A percentile compares a stretch with the other conserved stretches of the same genome.
Conservation (phyloP, 2,888 invertebrate genomes). For the Troglohyphantes excavatus region DNA sequence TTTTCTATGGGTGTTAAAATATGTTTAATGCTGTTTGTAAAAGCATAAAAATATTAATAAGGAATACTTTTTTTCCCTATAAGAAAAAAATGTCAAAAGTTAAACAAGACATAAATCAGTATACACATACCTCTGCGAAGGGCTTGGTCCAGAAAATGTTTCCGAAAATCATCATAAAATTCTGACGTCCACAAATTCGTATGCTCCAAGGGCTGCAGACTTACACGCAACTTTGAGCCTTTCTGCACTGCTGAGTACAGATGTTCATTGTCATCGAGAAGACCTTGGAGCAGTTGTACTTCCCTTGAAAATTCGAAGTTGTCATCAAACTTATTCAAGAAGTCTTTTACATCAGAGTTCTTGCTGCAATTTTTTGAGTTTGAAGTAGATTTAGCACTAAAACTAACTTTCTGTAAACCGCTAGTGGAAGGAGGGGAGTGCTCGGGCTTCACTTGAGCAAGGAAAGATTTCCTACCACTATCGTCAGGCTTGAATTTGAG, state of each 20-base stretch:
- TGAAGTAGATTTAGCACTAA: background rate
- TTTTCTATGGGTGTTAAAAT: too few species aligned
- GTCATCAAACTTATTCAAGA: constrained; percentile 9
- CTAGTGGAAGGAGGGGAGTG: constrained; percentile 42
- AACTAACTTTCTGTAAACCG: constrained; percentile 13
- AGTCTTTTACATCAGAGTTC: constrained; percentile 2
- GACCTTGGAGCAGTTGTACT: constrained; percentile 6
- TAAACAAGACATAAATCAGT: background rate
- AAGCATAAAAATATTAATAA: background rate
- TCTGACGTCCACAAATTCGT: constrained; percentile 48
- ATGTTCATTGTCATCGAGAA: constrained; percentile 5
- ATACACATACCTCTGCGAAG: constrained; percentile 30
- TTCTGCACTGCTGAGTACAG: constrained; percentile 25
- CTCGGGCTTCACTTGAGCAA: background rate
- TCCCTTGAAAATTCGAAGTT: constrained; percentile 8
- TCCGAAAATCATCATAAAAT: constrained; percentile 47
- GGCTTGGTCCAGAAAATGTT: constrained; percentile 41
- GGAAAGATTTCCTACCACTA: background rate
- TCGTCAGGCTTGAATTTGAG: constrained; percentile 3
- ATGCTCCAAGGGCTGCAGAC: constrained; percentile 62
- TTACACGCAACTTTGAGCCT: constrained; percentile 55
- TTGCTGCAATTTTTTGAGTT: background rate
- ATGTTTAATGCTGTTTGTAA: too few species aligned
- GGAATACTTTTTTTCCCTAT: background rate
- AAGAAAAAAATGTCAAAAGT: background rate